Conservation (phyloP, 2,797 vertebrate genomes). For the Todus mexicanus region DNA sequence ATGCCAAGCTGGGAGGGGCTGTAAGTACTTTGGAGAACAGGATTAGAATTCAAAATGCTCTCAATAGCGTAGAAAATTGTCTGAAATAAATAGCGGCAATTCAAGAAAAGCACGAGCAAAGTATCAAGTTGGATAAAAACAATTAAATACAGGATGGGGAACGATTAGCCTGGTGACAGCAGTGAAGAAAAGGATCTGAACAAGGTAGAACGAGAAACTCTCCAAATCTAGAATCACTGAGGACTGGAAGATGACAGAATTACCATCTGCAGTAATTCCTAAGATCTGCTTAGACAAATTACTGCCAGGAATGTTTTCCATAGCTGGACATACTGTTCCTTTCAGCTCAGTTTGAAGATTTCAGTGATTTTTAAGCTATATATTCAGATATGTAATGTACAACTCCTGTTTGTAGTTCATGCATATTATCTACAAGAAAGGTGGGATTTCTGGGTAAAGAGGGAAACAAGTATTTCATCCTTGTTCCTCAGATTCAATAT, state of each 20-base stretch:
- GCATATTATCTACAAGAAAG: background rate
- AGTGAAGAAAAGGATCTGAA: background rate
- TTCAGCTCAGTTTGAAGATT: background rate
- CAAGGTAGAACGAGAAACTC: background rate
- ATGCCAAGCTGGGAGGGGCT: conserved; percentile 48
- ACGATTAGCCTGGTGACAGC: background rate
- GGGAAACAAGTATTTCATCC: background rate
- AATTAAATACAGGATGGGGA: background rate
- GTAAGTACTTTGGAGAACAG: background rate
- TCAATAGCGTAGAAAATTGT: background rate
- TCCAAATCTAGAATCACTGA: background rate
- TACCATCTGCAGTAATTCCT: background rate
- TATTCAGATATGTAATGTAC: background rate
- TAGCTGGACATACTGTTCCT: background rate
- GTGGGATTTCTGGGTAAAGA: background rate
- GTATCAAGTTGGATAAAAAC: background rate
- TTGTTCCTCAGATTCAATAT: background rate
- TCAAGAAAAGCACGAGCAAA: background rate
- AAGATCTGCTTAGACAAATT: background rate
- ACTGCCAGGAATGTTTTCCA: background rate
- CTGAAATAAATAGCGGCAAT: background rate
- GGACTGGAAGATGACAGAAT: background rate
- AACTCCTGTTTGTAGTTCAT: background rate
- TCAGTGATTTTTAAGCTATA: background rate
- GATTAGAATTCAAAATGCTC: conserved; percentile 3